Evolutionary conservation across 2,797 vertebrate genomes (phyloP).

Genomic region (Carduelis carduelis): DNA sequence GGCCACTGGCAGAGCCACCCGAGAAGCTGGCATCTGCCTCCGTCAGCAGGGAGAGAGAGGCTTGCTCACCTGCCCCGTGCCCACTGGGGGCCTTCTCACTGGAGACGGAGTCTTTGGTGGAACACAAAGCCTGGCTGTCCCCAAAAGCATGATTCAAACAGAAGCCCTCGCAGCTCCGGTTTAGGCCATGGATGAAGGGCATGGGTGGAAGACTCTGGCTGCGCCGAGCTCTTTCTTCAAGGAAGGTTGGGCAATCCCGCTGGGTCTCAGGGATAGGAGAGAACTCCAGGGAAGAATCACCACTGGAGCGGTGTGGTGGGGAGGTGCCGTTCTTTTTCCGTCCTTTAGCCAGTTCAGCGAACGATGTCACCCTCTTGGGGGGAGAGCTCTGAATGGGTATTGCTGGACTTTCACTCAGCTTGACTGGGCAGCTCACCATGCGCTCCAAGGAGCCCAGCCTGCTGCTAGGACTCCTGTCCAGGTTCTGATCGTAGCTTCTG

Average conservation of each 20-base stretch:
- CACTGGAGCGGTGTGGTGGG: conserved; percentile 74
- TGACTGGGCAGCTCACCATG: conserved; percentile 94
- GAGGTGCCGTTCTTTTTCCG: conserved; percentile 80
- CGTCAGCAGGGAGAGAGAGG: conserved; percentile 48
- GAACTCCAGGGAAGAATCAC: conserved; percentile 88
- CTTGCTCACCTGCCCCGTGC: conserved; percentile 63
- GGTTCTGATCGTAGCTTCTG: conserved; percentile 92
- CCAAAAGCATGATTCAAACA: conserved; percentile 57
- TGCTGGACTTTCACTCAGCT: conserved; percentile 84
- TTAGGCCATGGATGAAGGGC: conserved; percentile 79
- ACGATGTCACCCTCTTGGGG: conserved; percentile 90
- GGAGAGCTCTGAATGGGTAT: conserved; percentile 64
- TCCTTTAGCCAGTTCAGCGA: conserved; percentile 91
- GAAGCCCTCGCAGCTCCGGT: conserved; percentile 74
- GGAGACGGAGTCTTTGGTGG: conserved; percentile 16
- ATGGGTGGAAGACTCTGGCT: conserved; percentile 80
- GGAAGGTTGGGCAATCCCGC: conserved; percentile 38
- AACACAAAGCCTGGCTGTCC: neutral
- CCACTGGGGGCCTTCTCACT: conserved; percentile 46
- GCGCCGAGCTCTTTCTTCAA: conserved; percentile 63
- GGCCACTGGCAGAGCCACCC: conserved; percentile 47
- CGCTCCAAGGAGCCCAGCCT: conserved; percentile 89
- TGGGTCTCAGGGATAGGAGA: conserved; percentile 83
- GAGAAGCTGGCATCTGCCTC: conserved; percentile 66
- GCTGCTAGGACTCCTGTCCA: conserved; percentile 82